Evolutionary conservation across 2,888 invertebrate genomes (phyloP), one percentile per base, ranked within the genome.

Genomic region (Cephus runcator): DNA sequence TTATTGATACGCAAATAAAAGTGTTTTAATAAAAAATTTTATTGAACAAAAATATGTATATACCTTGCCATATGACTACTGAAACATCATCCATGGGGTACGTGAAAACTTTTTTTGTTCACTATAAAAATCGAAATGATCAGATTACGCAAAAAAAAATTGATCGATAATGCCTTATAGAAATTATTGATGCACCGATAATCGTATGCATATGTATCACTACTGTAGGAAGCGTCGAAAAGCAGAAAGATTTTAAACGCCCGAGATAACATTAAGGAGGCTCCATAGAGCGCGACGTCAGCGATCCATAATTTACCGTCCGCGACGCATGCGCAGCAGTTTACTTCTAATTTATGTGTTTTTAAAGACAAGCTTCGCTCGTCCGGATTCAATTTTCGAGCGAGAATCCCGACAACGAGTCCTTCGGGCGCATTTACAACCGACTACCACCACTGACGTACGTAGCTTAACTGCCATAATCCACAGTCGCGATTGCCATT

Each of bases 271-370:
- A 80, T 82, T 81, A 80, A 75, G 80, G 78, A 35, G 82, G 78
- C 79, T 77, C 77, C 77, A 78, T 81, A 81, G 73, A 77, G 80
- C 82, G 83, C 84, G 84, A 81, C 84, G 84, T 86, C 87, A 86
- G 87, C 88, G 88, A 89, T 90, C 87, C 89, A 89, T 90, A 90
- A 91, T 90, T 91, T 90, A 91, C 87, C 87, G 87, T 84, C 87
- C 86, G 84, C 87, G 89, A 87, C 86, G 87, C 85, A 87, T 86
- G 85, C 83, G 83, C 82, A 85, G 87, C 87, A 87, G 88, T 91
- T 91, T 89, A 86, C 87, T 84, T 87, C 85, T 89, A 90, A 91
- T 91, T 91, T 91, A 91, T 91, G 90, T 89, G 88, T 89, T 91
- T 91, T 91, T 91, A 91, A 91, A 89, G 86, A 85, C 84, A 85